Conservation (phyloP, 1,140 invertebrate genomes). For the Gyrodactylus salaris region DNA sequence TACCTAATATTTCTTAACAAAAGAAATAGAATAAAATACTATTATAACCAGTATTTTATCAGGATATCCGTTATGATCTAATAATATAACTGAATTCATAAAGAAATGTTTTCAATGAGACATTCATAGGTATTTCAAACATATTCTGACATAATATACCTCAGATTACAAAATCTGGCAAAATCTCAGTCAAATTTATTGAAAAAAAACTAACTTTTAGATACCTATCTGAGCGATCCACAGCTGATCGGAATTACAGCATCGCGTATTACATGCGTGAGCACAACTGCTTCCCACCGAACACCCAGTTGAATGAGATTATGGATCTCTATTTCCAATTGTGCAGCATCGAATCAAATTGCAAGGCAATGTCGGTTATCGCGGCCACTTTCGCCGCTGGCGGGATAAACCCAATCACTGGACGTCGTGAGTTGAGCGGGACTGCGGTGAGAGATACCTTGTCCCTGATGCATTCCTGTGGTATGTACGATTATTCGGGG, state of each 20-base stretch:
- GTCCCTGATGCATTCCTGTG: slow-evolving; percentile 69
- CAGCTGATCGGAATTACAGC: slow-evolving; percentile 78
- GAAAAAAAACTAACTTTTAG: slow-evolving; percentile 10
- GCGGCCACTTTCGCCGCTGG: slow-evolving; percentile 77
- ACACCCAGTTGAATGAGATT: slow-evolving; percentile 30
- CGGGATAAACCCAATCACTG: slow-evolving; percentile 79
- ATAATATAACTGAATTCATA: too few relatives aligned
- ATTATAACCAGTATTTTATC: too few relatives aligned
- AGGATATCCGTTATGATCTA: too few relatives aligned
- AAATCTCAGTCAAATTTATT: too few relatives aligned
- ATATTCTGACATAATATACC: too few relatives aligned
- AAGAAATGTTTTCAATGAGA: too few relatives aligned
- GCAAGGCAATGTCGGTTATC: slow-evolving; percentile 60
- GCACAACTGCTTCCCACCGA: slow-evolving; percentile 29
- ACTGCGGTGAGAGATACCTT: slow-evolving; percentile 24
- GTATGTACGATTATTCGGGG: slow-evolving; percentile 86
- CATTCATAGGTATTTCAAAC: too few relatives aligned
- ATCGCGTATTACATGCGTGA: slow-evolving; percentile 87
- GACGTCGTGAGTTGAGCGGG: slow-evolving; percentile 51
- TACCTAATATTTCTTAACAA: too few relatives aligned
- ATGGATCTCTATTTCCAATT: slow-evolving; percentile 93
- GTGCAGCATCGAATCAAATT: slow-evolving; percentile 70
- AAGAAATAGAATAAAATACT: too few relatives aligned
- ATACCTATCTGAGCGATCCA: slow-evolving; percentile 65
- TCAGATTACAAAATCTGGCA: too few relatives aligned